These are phyloP conservation scores for Caenorhabditis sinica DNA, from an alignment of 2,888 invertebrate genomes.

Conservation along the genomic window DNA sequence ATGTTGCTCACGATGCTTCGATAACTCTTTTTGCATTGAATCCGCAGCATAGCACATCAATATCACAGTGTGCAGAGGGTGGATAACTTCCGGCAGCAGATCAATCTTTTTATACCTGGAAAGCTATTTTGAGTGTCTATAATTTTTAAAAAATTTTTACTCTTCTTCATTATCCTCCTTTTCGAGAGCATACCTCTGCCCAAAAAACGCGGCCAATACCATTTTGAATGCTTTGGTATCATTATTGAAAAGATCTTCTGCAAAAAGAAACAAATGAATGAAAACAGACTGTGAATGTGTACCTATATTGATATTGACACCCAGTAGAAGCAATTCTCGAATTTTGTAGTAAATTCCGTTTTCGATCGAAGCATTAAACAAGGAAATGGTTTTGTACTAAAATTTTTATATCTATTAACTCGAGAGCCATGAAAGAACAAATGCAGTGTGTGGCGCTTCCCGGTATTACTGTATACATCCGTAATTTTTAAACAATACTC, in stretches of 20 bases:
- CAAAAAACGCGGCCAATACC: slow-evolving; percentile 6
- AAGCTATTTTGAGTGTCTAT: neutral
- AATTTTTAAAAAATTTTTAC: neutral
- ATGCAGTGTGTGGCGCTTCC: too few species aligned
- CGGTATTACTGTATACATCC: too few species aligned
- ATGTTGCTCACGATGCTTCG: neutral
- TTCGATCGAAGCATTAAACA: neutral
- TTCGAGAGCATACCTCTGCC: neutral
- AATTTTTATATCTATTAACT: neutral
- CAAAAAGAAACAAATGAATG: neutral
- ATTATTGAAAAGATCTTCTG: slow-evolving; percentile 1
- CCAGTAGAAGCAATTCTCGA: neutral
- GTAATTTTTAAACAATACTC: too few species aligned
- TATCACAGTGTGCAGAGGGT: slow-evolving; percentile 2
- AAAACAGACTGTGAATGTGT: neutral
- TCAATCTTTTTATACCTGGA: neutral
- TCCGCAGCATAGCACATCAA: slow-evolving; percentile 18
- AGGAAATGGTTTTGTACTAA: slow-evolving; percentile 1
- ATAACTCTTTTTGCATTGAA: neutral
- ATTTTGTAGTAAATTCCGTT: neutral
- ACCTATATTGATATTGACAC: slow-evolving; percentile 1
- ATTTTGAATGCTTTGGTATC: slow-evolving; percentile 2
- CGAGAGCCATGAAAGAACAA: too few species aligned
- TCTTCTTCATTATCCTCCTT: neutral
- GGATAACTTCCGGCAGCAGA: neutral